These are phyloP conservation scores for Anolis apletophallus DNA, from an alignment of 2,797 vertebrate species.

Conservation along the genomic window DNA sequence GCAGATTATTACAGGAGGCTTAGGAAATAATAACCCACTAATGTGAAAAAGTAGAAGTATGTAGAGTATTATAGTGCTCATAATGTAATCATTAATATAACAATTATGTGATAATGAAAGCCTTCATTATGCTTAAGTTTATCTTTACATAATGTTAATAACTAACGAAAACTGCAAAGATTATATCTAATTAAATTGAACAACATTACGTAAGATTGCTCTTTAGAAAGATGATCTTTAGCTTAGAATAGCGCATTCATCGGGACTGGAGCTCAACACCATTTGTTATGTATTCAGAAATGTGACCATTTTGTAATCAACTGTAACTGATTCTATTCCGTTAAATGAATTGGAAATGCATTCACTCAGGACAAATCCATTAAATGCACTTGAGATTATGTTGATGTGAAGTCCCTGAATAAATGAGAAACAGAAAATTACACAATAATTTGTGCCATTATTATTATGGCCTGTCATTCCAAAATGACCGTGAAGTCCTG, in stretches of 20 bases:
- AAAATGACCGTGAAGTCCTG: conserved; percentile 4
- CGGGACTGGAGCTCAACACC: conserved; percentile 4
- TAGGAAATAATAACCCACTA: conserved; percentile 77
- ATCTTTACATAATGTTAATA: conserved; percentile 79
- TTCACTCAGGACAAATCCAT: conserved; percentile 37
- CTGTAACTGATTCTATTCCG: conserved; percentile 38
- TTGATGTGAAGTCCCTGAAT: conserved; percentile 21
- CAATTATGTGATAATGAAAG: conserved; percentile 75
- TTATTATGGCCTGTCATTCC: conserved; percentile 25
- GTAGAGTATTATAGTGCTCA: conserved; percentile 66
- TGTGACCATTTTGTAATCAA: conserved; percentile 42
- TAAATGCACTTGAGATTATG: conserved; percentile 33
- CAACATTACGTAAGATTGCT: conserved; percentile 56
- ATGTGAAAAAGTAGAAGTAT: conserved; percentile 76
- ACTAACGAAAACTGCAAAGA: conserved; percentile 73
- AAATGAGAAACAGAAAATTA: conserved; percentile 32
- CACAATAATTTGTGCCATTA: conserved; percentile 18
- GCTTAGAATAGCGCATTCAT: conserved; percentile 40
- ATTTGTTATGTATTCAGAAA: conserved; percentile 36
- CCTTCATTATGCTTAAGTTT: conserved; percentile 76
- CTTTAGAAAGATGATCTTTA: conserved; percentile 58
- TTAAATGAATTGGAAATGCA: conserved; percentile 45
- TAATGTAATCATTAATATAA: conserved; percentile 77
- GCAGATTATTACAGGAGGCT: conserved; percentile 67
- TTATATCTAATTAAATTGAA: conserved; percentile 76